A percentile compares a stretch with the other conserved stretches of the same genome.
Conservation (phyloP, 2,113 vertebrate species). For the Drymodes brunneopygia region DNA sequence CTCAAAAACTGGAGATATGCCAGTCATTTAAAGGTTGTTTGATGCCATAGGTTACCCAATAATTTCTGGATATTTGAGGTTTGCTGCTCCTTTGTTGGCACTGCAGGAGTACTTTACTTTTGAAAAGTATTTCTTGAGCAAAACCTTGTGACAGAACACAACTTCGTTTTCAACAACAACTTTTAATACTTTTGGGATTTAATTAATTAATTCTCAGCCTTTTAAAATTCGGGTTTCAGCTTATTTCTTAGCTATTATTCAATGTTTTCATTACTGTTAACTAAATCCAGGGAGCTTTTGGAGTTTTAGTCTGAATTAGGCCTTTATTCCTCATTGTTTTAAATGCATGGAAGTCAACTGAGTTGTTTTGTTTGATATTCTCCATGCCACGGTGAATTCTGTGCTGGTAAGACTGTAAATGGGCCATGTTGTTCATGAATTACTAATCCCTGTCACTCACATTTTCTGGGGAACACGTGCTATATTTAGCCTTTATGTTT, state of each 20-base stretch:
- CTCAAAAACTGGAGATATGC: background rate
- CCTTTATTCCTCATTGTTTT: slow-evolving; percentile 14
- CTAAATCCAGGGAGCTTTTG: background rate
- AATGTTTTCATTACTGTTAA: slow-evolving; percentile 1
- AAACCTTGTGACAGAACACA: background rate
- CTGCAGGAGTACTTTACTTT: background rate
- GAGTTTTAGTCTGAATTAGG: background rate
- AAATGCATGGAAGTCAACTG: background rate
- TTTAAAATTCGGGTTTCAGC: background rate
- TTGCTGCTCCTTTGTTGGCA: background rate
- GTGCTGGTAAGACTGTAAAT: slow-evolving; percentile 54
- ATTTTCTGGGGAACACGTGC: slow-evolving; percentile 47
- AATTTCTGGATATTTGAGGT: background rate
- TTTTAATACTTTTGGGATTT: background rate
- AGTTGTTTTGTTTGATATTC: slow-evolving; percentile 39
- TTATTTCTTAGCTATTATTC: slow-evolving; percentile 13
- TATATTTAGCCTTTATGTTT: slow-evolving; percentile 6
- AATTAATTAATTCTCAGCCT: background rate
- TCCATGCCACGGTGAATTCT: slow-evolving; percentile 19
- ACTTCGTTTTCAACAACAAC: background rate
- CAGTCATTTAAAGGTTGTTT: background rate
- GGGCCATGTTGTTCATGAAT: slow-evolving; percentile 44
- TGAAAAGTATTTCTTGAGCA: background rate
- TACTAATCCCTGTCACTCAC: slow-evolving; percentile 51
- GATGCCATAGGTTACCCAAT: background rate